Evolutionary conservation across 2,113 vertebrate genomes (phyloP).

Genomic region (Phalacrocorax aristotelis): DNA sequence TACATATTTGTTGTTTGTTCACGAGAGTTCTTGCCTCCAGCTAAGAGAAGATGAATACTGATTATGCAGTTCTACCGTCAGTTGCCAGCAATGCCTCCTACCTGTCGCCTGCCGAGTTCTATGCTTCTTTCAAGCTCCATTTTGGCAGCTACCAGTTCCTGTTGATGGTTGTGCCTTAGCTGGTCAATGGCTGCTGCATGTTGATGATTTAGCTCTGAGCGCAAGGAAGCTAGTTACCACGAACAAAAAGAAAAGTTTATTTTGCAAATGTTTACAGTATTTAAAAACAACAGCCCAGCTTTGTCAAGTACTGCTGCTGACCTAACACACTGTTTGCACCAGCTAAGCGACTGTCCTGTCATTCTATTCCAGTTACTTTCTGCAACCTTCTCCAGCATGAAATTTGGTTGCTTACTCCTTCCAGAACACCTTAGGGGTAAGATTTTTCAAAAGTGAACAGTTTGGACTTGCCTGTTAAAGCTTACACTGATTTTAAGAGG

Average conservation of each 20-base stretch:
- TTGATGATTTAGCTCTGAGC: conserved; percentile 95
- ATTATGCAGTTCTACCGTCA: not conserved
- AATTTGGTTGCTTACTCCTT: not conserved
- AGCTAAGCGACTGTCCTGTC: not conserved
- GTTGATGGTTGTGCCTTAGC: conserved; percentile 89
- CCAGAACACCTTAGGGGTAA: not conserved
- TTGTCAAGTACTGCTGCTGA: not conserved
- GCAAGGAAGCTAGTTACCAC: conserved; percentile 83
- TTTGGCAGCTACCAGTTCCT: conserved; percentile 86
- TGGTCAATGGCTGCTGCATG: conserved; percentile 94
- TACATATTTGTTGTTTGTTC: not conserved
- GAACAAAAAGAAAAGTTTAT: not conserved
- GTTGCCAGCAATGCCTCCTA: conserved; percentile 21
- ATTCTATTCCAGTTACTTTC: not conserved
- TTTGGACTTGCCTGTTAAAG: not conserved
- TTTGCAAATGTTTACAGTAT: not conserved
- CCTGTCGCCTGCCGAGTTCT: conserved; percentile 88
- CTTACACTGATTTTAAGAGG: not conserved
- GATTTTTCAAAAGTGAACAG: not conserved
- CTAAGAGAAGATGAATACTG: not conserved
- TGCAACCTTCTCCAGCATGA: not conserved
- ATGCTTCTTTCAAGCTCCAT: conserved; percentile 89
- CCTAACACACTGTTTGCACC: not conserved
- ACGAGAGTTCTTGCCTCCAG: not conserved
- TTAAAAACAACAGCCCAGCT: not conserved